Evolutionary conservation across 2,888 invertebrate genomes (phyloP).

Genomic region (Aphelenchoides bicaudatus): DNA sequence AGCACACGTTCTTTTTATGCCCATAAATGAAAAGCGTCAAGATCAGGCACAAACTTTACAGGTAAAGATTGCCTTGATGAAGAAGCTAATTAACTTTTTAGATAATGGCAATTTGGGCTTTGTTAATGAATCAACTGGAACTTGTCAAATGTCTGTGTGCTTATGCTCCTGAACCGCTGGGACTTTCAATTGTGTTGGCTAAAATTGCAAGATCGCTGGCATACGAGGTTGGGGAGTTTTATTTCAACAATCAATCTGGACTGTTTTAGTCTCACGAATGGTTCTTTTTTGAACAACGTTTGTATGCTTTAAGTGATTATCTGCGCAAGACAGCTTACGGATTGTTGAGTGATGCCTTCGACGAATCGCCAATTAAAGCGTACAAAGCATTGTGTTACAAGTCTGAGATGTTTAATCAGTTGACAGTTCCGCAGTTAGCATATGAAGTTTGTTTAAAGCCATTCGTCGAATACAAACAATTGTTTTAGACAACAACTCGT

Average conservation of each 20-base stretch:
- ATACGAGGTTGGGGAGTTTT: constrained; percentile 31
- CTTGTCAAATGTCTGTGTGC: constrained; percentile 51
- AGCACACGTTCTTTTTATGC: constrained; percentile 39
- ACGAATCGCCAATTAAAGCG: constrained; percentile 40
- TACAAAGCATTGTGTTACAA: constrained; percentile 51
- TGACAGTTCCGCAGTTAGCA: constrained; percentile 50
- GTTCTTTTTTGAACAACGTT: constrained; percentile 53
- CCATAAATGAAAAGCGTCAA: constrained; percentile 31
- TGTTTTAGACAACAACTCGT: constrained; percentile 58
- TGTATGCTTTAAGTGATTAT: constrained; percentile 37
- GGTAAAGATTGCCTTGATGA: too few relatives aligned
- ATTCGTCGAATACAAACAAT: neutral
- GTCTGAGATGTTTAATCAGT: constrained; percentile 39
- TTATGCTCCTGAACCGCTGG: constrained; percentile 49
- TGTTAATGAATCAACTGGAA: constrained; percentile 45
- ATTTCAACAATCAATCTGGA: too few relatives aligned
- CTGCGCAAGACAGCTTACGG: constrained; percentile 37
- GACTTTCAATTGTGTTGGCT: constrained; percentile 45
- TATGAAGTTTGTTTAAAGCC: constrained; percentile 39
- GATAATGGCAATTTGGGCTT: constrained; percentile 47
- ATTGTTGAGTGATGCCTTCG: constrained; percentile 39
- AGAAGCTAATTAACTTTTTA: too few relatives aligned
- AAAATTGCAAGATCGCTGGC: constrained; percentile 45
- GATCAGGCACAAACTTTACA: constrained; percentile 40
- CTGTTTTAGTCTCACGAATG: constrained; percentile 46